Base-by-base conservation (phyloP, 53 echinoderm and acorn worm genomes). In the Temnopleurus reevesii region DNA sequence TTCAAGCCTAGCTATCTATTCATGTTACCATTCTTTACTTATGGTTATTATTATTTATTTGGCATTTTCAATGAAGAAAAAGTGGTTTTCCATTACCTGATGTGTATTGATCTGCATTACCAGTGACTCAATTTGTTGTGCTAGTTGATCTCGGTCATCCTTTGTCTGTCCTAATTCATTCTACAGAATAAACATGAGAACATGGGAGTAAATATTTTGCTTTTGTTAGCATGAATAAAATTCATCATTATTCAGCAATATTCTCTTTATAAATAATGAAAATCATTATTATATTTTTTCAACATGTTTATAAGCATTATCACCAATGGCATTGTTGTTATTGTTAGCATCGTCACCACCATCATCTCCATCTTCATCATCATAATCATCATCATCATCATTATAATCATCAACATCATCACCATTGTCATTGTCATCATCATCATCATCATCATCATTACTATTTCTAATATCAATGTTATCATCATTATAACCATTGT, bases 61-160 rank as follows among this genome's bases (percentile, higher is more conserved):
- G n/a, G n/a, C n/a, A n/a, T n/a, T n/a, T n/a, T n/a, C n/a, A n/a
- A n/a, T n/a, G n/a, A n/a, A n/a, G n/a, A n/a, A n/a, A n/a, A n/a
- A n/a, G n/a, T n/a, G n/a, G n/a, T n/a, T n/a, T n/a, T n/a, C 15
- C 56, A 23, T 18, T 89, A 93, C 93, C 93, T 93, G 91, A 24
- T 91, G 91, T 13, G 89, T 91, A 15, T 76, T 65, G 25, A 93
- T 91, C 43, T 93, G 86, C 45, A 55, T 77, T 54, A 85, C 49
- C 41, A 91, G 25, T 38, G 89, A 83, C 23, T 85, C 12, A 15
- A 93, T 35, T 30, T 90, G 90, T 45, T 93, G 82, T 1, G 55
- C 24, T 18, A 89, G 34, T 27, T 90, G 89, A 13, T 90, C 55
- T 60, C 60, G 89, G 8, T 93, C 91, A 34, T 36, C 30, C 10